These are phyloP conservation scores for Pseudopleuronectes americanus DNA, from an alignment of 2,797 vertebrate species.

Conservation along the genomic window DNA sequence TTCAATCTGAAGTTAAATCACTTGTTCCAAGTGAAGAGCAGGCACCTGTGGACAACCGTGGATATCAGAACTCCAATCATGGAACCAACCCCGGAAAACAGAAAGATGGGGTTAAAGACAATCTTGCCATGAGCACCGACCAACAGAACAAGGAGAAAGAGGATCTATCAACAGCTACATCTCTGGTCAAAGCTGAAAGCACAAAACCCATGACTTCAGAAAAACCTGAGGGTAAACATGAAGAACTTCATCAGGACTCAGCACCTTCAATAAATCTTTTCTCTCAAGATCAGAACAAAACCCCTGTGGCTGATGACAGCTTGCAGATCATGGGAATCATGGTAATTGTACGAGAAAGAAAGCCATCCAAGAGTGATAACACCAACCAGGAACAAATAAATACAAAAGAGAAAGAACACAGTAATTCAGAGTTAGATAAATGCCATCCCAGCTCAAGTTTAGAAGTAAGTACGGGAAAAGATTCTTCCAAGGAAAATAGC, in stretches of 20 bases:
- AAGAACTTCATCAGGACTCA: constrained; percentile 35
- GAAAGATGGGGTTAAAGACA: constrained; percentile 29
- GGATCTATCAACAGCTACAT: constrained; percentile 20
- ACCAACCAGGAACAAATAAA: constrained; percentile 15
- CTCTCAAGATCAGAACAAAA: constrained; percentile 36
- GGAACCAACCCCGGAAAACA: constrained; percentile 28
- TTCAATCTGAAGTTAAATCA: constrained; percentile 17
- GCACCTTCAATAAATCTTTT: constrained; percentile 31
- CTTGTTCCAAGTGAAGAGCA: constrained; percentile 42
- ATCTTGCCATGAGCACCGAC: background rate
- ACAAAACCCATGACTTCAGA: constrained; percentile 20
- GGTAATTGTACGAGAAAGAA: constrained; percentile 70
- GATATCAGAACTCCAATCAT: constrained; percentile 21
- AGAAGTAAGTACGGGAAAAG: constrained; percentile 44
- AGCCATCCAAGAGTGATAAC: constrained; percentile 27
- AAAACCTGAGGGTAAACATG: constrained; percentile 27
- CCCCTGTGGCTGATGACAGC: constrained; percentile 36
- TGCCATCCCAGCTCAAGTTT: constrained; percentile 4
- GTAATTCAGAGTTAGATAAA: constrained; percentile 31
- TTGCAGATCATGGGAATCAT: constrained; percentile 75
- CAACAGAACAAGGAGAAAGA: constrained; percentile 23
- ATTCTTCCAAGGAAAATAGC: constrained; percentile 34
- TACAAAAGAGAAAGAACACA: constrained; percentile 33
- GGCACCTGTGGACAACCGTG: constrained; percentile 9
- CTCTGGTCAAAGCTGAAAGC: constrained; percentile 8